Percentiles rank a stretch among this genome's conserved stretches.
These are phyloP conservation scores for Pangasianodon hypophthalmus DNA, from an alignment of 2,113 vertebrate genomes.

Conservation along the genomic window DNA sequence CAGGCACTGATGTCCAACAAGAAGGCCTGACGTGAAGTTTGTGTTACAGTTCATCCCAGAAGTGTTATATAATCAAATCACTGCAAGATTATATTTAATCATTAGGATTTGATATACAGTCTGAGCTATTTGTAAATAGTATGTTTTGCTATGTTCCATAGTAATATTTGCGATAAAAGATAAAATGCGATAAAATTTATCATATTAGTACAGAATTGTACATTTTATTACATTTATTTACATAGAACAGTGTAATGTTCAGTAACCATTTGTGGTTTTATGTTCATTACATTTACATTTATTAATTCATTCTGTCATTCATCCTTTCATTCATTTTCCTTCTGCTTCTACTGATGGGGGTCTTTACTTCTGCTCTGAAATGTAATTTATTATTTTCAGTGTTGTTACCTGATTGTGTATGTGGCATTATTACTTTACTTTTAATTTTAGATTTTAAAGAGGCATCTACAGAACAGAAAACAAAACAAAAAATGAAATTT, in stretches of 20 bases:
- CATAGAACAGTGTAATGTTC: not conserved
- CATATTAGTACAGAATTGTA: not conserved
- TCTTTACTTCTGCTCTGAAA: not conserved
- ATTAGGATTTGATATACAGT: no score
- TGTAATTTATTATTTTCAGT: not conserved
- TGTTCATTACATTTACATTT: no score
- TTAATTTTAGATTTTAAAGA: not conserved
- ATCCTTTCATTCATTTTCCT: not conserved
- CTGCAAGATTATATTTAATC: no score
- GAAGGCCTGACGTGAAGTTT: not conserved
- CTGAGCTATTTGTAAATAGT: no score
- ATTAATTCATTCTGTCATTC: no score
- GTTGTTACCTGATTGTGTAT: not conserved
- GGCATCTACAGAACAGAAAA: not conserved
- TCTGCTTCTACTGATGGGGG: not conserved
- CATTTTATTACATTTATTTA: not conserved
- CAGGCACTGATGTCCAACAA: not conserved
- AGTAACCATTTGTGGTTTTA: not conserved
- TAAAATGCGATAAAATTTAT: not conserved
- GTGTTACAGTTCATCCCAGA: not conserved
- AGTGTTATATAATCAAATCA: not conserved
- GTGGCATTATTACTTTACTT: not conserved
- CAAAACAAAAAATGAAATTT: not conserved
- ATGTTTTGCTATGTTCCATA: no score
- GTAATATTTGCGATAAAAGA: no score